Base-by-base conservation (phyloP, 2,797 vertebrate genomes). In the Gambelia wislizenii region DNA sequence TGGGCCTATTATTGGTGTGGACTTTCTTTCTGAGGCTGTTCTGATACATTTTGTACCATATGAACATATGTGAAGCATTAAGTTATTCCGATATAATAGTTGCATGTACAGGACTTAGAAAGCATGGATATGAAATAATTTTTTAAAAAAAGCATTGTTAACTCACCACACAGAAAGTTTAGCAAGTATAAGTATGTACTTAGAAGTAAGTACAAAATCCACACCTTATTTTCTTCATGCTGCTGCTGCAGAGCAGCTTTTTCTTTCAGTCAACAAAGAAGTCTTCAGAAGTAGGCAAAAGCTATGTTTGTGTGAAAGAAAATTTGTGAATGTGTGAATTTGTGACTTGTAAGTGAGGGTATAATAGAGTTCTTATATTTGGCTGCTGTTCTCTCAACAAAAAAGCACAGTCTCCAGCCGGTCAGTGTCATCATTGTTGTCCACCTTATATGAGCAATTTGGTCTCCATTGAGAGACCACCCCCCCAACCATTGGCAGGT, bases 351-450 rank as follows among this genome's bases (percentile, higher is more conserved):
- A 88, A 91, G 94, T 93, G 88, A 93, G 93, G 92, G 78, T 82
- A 94, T 96, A 95, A 95, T 92, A 87, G 89, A 89, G 95, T 95
- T 94, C 94, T 96, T 96, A 95, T 96, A 90, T 93, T 95, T 95
- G 94, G 61, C 92, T 93, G 90, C 92, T 93, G 90, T 74, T 89
- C 92, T 91, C 87, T 59, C 87, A 81, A 93, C 93, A 96, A 95
- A 27, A 96, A 95, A 95, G 95, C 94, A 92, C 14, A 69, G 93
- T 95, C 86, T 95, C 92, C 96, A 95, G 93, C 95, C 95, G 94
- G 94, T 89, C 93, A 91, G 90, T 96, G 96, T 96, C 96, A 95
- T 96, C 95, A 92, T 93, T n/a, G 12, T 39, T 89, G 93, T 88
- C 86, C 93, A 94, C 90, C 86, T 92, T 91, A 89, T 91, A 92